Evolutionary conservation across 2,113 vertebrate genomes (phyloP).

Genomic region (Serranochromis macrocephalus): DNA sequence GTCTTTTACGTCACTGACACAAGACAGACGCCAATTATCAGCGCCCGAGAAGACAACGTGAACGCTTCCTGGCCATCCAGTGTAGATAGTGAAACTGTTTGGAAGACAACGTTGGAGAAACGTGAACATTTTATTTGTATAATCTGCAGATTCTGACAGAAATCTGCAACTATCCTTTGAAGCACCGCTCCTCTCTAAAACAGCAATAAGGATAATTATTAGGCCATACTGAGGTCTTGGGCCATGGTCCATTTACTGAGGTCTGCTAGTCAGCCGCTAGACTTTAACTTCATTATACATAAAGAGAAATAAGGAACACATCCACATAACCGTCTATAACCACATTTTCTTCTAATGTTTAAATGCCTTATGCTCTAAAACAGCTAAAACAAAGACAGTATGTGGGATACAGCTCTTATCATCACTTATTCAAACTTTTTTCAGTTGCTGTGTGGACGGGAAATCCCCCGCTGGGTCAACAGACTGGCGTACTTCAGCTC

Average conservation of each 20-base stretch:
- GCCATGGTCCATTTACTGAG: background rate
- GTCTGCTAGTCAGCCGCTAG: background rate
- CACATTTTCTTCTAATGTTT: background rate
- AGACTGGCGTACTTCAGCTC: slow-evolving; percentile 91
- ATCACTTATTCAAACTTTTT: background rate
- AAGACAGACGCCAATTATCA: no score
- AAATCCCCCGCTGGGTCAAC: slow-evolving; percentile 90
- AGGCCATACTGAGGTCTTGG: background rate
- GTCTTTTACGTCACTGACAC: no score
- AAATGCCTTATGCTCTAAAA: background rate
- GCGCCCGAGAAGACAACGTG: no score
- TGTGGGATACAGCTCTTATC: background rate
- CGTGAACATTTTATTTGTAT: no score
- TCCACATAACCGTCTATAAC: background rate
- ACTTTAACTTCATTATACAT: background rate
- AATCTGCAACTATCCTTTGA: no score
- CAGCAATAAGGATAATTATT: no score
- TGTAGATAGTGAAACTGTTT: no score
- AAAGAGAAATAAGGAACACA: background rate
- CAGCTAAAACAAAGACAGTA: background rate
- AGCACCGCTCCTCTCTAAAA: no score
- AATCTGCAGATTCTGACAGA: no score
- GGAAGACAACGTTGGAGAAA: no score
- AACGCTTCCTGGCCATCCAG: no score
- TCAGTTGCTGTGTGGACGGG: slow-evolving; percentile 85